Percentiles rank a stretch among this genome's conserved stretches.
Conservation (phyloP, 2,113 vertebrate species). For the Tupaia chinensis region DNA sequence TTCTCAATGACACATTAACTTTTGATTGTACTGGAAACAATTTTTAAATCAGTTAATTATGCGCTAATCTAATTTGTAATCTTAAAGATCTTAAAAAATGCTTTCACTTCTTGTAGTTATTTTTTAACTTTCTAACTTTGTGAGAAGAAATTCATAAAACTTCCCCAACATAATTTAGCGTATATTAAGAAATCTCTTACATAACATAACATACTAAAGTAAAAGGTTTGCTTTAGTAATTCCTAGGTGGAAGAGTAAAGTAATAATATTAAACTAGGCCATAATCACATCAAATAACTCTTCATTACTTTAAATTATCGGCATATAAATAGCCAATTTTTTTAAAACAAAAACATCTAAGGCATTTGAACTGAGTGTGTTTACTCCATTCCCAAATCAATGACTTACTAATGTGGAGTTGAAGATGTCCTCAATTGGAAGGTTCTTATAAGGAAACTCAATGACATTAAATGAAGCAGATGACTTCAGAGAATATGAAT, state of each 20-base stretch:
- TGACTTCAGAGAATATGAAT: constrained; percentile 93
- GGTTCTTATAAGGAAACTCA: constrained; percentile 97
- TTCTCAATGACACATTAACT: neutral
- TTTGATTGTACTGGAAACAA: neutral
- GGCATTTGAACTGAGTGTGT: neutral
- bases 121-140: neutral
- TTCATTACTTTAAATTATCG: neutral
- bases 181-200: neutral
- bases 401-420: constrained; percentile 93
- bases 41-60: constrained; percentile 4
- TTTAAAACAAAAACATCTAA: neutral
- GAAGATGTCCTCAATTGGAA: constrained; percentile 91
- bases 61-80: neutral
- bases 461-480: constrained; percentile 95
- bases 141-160: neutral
- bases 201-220: neutral
- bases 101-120: neutral
- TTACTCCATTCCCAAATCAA: neutral
- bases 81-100: constrained; percentile 52
- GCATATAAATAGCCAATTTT: neutral
- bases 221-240: neutral
- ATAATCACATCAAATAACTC: neutral
- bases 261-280: neutral
- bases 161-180: neutral
- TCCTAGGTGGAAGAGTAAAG: neutral